Conservation (phyloP, 30 jellyfish, hydroid and myxozoan genomes). For the Hydractinia echinata region DNA sequence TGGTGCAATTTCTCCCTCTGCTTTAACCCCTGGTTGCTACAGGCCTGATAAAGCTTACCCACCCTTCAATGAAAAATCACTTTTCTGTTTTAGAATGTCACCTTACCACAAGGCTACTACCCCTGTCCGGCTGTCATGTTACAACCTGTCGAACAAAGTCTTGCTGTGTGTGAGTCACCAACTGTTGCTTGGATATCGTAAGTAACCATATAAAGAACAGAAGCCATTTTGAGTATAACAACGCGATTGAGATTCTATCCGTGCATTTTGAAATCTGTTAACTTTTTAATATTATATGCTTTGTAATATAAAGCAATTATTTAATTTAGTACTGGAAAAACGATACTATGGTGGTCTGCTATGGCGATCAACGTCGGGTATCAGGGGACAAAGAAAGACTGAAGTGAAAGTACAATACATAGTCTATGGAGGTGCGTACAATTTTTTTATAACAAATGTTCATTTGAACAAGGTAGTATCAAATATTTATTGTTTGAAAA, state of each 20-base stretch:
- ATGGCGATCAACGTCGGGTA: conserved; percentile 28
- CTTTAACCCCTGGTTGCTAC: too few species aligned
- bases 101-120: conserved; percentile 21
- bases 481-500: neutral
- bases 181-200: conserved; percentile 17
- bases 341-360: neutral
- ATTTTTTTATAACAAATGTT: neutral
- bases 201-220: neutral
- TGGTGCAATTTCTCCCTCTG: too few species aligned
- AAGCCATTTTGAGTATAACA: neutral
- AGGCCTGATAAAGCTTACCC: neutral
- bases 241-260: too few species aligned
- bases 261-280: too few species aligned
- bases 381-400: neutral
- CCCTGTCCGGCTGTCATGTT: conserved; percentile 14
- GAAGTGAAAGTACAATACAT: conserved; percentile 10
- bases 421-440: conserved; percentile 8
- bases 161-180: conserved; percentile 24
- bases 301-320: neutral
- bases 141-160: conserved; percentile 25
- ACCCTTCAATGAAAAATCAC: neutral
- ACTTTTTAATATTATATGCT: neutral
- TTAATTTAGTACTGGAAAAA: conserved; percentile 2
- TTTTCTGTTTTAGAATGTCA: conserved; percentile 15
- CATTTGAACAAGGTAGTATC: neutral